Evolutionary conservation across 2,797 vertebrate species (phyloP).

Genomic region (Diceros bicornis): DNA sequence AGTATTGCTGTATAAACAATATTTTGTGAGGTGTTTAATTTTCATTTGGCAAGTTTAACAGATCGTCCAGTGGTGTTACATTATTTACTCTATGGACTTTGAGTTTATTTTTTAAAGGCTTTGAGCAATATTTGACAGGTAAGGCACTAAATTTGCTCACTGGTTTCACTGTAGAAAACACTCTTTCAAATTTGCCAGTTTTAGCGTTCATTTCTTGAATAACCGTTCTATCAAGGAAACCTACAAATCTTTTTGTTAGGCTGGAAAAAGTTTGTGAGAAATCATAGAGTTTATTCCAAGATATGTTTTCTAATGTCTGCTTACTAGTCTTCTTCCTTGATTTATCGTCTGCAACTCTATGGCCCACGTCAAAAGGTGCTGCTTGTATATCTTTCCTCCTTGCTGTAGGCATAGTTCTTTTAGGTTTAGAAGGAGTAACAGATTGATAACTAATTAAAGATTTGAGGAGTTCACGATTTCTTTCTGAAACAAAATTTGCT

Average conservation of each 20-base stretch:
- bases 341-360: neutral
- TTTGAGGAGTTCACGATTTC: conserved; percentile 71
- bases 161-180: conserved; percentile 9
- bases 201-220: conserved; percentile 57
- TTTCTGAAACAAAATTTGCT: conserved; percentile 77
- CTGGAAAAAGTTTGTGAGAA: conserved; percentile 47
- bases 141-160: neutral
- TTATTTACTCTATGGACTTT: conserved; percentile 54
- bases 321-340: conserved; percentile 1
- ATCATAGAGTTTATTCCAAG: neutral
- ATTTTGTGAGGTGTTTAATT: neutral
- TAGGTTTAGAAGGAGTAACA: neutral
- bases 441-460: conserved; percentile 46
- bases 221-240: conserved; percentile 53
- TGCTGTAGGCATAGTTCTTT: neutral
- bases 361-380: conserved; percentile 5
- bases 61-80: conserved; percentile 69
- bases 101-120: conserved; percentile 32
- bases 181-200: neutral
- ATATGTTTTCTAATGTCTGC: neutral
- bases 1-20: neutral
- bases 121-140: conserved; percentile 22
- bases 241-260: neutral
- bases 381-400: neutral
- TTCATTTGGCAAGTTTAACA: conserved; percentile 41